Evolutionary conservation across 2,888 invertebrate genomes (phyloP).

Genomic region (Stenotaenia linearis): DNA sequence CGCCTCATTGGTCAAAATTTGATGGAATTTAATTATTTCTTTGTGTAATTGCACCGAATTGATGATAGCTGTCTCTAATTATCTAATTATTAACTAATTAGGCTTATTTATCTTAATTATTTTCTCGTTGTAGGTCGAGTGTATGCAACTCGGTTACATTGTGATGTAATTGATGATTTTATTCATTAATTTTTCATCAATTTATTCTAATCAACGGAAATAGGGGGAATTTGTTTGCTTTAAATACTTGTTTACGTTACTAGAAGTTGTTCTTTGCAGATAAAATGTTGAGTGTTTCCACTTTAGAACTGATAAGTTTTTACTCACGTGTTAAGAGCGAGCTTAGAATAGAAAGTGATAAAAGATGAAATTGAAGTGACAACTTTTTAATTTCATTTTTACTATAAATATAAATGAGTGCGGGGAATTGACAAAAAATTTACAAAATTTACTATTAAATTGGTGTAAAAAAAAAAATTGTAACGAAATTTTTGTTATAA

Average conservation of each 20-base stretch:
- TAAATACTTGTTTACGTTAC: background rate
- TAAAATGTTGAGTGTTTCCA: constrained; percentile 20
- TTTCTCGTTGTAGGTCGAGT: background rate
- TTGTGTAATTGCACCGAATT: background rate
- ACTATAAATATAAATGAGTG: too few relatives aligned
- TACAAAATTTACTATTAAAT: too few relatives aligned
- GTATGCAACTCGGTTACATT: background rate
- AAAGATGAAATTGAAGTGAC: constrained; percentile 20
- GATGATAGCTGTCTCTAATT: constrained; percentile 24
- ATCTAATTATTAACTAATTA: constrained; percentile 24
- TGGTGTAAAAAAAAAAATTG: too few relatives aligned
- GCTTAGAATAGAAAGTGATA: constrained; percentile 14
- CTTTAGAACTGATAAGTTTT: constrained; percentile 10
- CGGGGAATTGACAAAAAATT: too few relatives aligned
- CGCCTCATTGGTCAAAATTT: background rate
- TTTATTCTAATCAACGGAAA: background rate
- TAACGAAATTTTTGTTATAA: too few relatives aligned
- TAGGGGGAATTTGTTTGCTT: background rate
- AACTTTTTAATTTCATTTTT: background rate
- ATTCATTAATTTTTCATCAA: background rate
- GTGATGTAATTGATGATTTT: background rate
- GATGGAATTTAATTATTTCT: constrained; percentile 21
- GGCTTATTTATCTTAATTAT: constrained; percentile 23
- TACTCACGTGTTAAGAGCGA: constrained; percentile 3
- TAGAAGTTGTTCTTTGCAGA: background rate